Evolutionary conservation across 2,797 vertebrate species (phyloP).

Genomic region (Dipus sagitta): DNA sequence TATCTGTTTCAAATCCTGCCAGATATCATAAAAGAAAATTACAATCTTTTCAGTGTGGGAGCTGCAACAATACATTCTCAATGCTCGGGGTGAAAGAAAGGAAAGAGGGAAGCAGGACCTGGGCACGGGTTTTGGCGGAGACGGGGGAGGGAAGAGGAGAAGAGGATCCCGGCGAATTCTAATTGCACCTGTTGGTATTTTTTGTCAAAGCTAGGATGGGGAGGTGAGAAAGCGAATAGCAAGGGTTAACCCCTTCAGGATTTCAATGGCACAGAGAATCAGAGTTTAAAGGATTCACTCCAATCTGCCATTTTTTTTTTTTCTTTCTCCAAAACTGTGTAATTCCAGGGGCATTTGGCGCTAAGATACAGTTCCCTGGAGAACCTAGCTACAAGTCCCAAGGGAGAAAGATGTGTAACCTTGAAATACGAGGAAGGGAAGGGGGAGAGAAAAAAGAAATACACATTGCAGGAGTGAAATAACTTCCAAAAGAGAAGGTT

Average conservation of each 20-base stretch:
- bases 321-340: conserved; percentile 27
- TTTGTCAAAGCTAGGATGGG: neutral
- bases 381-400: conserved; percentile 56
- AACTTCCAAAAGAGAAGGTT: conserved; percentile 34
- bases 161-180: neutral
- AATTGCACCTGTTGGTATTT: conserved; percentile 58
- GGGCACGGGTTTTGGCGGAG: conserved; percentile 53
- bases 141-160: neutral
- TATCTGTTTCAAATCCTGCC: conserved; percentile 89
- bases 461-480: conserved; percentile 21
- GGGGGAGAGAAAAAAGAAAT: neutral
- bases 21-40: conserved; percentile 88
- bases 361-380: conserved; percentile 58
- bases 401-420: conserved; percentile 61
- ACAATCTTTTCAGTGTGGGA: conserved; percentile 84
- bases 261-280: neutral
- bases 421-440: conserved; percentile 61
- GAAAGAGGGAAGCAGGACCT: conserved; percentile 77
- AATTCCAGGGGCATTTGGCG: conserved; percentile 8
- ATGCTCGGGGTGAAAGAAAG: conserved; percentile 81
- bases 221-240: neutral
- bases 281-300: neutral
- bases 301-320: neutral
- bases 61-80: conserved; percentile 84
- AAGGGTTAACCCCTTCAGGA: neutral